These are phyloP conservation scores for Apostichopus parvimensis DNA, from an alignment of 35 echinoderm and acorn worm species.

Conservation along the genomic window DNA sequence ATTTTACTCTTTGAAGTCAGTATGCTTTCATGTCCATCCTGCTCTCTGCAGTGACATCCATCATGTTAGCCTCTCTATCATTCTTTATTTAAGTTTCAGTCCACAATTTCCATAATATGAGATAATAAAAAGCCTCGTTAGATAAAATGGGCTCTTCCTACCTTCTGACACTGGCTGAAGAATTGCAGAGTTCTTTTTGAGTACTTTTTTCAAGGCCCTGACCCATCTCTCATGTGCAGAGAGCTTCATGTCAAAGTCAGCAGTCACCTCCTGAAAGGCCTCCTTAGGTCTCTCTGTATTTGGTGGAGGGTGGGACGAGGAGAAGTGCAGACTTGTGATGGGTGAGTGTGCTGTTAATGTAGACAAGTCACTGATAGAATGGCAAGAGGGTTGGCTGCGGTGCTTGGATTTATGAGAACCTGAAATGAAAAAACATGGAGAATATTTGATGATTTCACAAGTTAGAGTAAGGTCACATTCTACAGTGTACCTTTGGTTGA, in stretches of 20 bases:
- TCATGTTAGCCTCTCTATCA: neutral
- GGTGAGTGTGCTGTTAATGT: neutral
- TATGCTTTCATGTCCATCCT: too few species aligned
- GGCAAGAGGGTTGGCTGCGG: neutral
- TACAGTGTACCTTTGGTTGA: too few species aligned
- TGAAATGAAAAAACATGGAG: neutral
- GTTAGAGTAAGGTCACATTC: too few species aligned
- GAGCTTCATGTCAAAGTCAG: slow-evolving; percentile 57
- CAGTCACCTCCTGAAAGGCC: slow-evolving; percentile 47
- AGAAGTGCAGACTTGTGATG: neutral
- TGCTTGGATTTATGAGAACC: neutral
- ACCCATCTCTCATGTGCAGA: slow-evolving; percentile 60
- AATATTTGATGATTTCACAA: neutral
- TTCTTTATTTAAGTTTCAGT: neutral
- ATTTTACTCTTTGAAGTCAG: too few species aligned
- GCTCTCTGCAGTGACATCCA: too few species aligned
- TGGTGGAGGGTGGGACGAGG: neutral
- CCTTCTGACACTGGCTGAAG: slow-evolving; percentile 52
- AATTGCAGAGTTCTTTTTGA: slow-evolving; percentile 50
- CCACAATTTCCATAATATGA: too few species aligned
- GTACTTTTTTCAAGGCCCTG: slow-evolving; percentile 53
- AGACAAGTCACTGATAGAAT: neutral
- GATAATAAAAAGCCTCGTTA: neutral
- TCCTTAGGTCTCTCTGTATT: neutral
- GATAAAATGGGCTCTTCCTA: neutral